Evolutionary conservation across 2,113 vertebrate species (phyloP).

Genomic region (Uria lomvia): DNA sequence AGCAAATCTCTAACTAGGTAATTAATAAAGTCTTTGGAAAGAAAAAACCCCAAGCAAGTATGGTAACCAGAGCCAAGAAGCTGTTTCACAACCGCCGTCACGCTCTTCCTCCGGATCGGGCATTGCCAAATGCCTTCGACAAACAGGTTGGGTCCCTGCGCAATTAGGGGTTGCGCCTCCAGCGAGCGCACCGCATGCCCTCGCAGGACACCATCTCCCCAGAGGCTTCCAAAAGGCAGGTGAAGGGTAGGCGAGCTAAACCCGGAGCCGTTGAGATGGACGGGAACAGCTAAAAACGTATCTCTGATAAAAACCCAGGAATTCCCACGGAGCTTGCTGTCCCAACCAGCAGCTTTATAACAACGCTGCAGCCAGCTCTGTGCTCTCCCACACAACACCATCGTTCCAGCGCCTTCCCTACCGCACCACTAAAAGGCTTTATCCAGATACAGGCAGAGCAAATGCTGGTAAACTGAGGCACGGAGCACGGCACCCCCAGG

Average conservation of each 20-base stretch:
- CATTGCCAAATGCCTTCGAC: neutral
- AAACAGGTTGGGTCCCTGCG: neutral
- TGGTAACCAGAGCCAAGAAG: neutral
- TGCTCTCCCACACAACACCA: neutral
- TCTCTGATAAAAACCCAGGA: neutral
- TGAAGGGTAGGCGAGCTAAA: neutral
- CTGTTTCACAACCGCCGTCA: neutral
- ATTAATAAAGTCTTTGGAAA: slow-evolving; percentile 43
- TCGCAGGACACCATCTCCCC: neutral
- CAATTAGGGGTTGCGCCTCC: neutral
- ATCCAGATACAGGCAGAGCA: neutral
- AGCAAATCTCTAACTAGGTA: neutral
- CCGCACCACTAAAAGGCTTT: accelerated
- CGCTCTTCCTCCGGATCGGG: neutral
- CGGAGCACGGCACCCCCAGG: accelerated
- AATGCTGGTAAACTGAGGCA: neutral
- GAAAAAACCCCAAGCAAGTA: neutral
- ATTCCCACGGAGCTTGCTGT: accelerated
- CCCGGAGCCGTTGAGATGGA: accelerated
- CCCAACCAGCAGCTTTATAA: neutral
- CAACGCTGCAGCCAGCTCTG: accelerated
- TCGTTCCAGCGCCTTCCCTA: neutral
- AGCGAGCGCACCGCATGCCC: neutral
- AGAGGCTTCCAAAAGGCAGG: neutral
- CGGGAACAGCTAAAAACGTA: neutral